Evolutionary conservation across 2,797 vertebrate species (phyloP), one percentile per base, ranked within the genome.

Genomic region (Alosa sapidissima): DNA sequence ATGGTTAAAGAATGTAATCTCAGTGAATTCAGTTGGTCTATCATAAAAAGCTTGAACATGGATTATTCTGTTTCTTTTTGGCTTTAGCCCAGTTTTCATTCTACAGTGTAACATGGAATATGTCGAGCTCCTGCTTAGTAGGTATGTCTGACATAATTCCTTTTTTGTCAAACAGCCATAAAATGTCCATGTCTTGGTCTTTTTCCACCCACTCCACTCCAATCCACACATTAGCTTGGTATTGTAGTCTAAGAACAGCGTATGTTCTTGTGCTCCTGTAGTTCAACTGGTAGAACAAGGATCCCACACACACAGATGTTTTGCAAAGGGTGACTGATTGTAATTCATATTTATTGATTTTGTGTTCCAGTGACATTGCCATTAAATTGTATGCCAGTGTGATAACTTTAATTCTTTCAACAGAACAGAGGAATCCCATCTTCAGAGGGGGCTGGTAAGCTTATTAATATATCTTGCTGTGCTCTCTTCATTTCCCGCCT

Each of bases 381-480:
- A 72, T 3, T 36, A 8, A 72, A 78, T 54, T 81, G 5, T 28
- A 16, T 55, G 49, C 11, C 52, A 16, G 52, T 11, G 13, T 55
- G 52, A 45, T n/a, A 10, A 75, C 78, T 82, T n/a, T 83, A 88
- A 88, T 88, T 85, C 86, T 90, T 93, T 19, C 54, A 78, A 86
- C 90, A 99, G 98, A 94, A 96, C 94, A 24, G 97, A 98, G 91
- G 97, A 98, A 89, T 95, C 91, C 47, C 52, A 95, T 86, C 93
- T 97, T 89, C 96, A 95, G 87, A 99, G 99, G 96, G 98, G 98
- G 92, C 92, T 99, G 94, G 98, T 99, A 94, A 96, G 96, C 94
- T 54, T 33, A 19, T 41, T 55, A 65, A 5, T 19, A 14, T 55
- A 14, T 14, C 2, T 33, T 54, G 21, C 45, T 52, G 10, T 54